Base-by-base conservation (phyloP, 2,888 invertebrate species). In the Ormyrus labotus region DNA sequence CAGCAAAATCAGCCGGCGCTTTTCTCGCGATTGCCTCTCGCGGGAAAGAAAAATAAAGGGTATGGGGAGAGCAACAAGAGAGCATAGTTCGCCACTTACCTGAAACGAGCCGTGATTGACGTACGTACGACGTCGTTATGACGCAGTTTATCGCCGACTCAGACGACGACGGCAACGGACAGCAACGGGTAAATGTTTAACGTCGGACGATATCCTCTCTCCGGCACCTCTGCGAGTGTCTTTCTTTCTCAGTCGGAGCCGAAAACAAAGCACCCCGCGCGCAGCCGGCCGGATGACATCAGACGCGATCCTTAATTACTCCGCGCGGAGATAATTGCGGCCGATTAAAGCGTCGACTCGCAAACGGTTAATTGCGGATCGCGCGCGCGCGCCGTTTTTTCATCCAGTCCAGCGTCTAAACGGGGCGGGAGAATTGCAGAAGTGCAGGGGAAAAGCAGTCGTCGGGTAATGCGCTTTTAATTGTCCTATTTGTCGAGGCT, bases 381-480 rank as follows among this genome's bases (percentile, higher is more conserved):
- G 19, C 80, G 71, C 71, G 51, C 57, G 58, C 34, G 2, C 34
- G 67, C 70, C 64, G 47, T 1, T 67, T 74, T 64, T 64, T 73
- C 64, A 64, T 73, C 73, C 73, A 65, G 65, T 48, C 64, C 58
- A 13, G 11, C 47, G n/a, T 13, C 51, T 9, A 48, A 58, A 34
- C 34, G 1, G 19, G 1, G 19, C 0, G 19, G 34, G 34, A 4
- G 34, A 34, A 34, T 34, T 34, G 34, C 34, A 19, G 19, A 34
- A 13, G 13, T 13, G 13, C 13, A 13, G 34, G 2, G 34, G 34
- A 34, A 34, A 34, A 34, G 34, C 34, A 34, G 34, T 34, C 34
- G 34, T n/a, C 9, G 9, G 19, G 2, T 89, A 88, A 89, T 88
- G 87, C 83, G 83, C 81, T 88, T 89, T 89, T 89, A 88, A 89